Percentiles rank a stretch among this genome's conserved stretches.
Evolutionary conservation across 2,797 vertebrate species (phyloP).

Genomic region (Stomatorhinus walkeri): DNA sequence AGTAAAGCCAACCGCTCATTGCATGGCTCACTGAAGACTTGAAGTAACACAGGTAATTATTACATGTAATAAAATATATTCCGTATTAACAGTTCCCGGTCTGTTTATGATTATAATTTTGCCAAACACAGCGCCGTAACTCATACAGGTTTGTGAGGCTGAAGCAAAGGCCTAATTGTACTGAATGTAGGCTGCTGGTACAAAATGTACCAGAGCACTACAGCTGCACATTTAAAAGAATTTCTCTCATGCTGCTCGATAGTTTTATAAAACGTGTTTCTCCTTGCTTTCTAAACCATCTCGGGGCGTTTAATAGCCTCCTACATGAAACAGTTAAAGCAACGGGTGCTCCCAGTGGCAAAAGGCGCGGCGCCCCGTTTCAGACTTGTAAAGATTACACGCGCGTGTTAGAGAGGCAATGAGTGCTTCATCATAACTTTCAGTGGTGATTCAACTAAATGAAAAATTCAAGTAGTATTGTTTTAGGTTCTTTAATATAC

Average conservation of each 20-base stretch:
- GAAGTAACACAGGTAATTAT: neutral
- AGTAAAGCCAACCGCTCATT: neutral
- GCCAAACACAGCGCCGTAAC: neutral
- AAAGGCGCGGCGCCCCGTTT: neutral
- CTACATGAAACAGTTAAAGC: neutral
- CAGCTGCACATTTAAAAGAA: neutral
- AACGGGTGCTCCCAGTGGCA: neutral
- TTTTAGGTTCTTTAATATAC: neutral
- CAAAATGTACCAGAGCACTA: neutral
- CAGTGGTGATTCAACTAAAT: neutral
- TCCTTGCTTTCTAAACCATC: neutral
- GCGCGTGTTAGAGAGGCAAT: neutral
- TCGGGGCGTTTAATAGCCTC: neutral
- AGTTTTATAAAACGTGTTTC: neutral
- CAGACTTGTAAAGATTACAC: neutral
- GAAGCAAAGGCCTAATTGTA: neutral
- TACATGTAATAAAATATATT: neutral
- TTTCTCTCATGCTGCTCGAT: neutral
- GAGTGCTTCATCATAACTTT: neutral
- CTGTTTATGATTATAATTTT: neutral
- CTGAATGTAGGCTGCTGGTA: neutral
- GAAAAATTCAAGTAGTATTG: neutral
- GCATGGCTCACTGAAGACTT: neutral
- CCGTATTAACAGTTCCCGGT: neutral
- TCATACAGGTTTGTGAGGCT: neutral